Conservation (phyloP, 2,888 invertebrate species). For the Drosophila basisetae region DNA sequence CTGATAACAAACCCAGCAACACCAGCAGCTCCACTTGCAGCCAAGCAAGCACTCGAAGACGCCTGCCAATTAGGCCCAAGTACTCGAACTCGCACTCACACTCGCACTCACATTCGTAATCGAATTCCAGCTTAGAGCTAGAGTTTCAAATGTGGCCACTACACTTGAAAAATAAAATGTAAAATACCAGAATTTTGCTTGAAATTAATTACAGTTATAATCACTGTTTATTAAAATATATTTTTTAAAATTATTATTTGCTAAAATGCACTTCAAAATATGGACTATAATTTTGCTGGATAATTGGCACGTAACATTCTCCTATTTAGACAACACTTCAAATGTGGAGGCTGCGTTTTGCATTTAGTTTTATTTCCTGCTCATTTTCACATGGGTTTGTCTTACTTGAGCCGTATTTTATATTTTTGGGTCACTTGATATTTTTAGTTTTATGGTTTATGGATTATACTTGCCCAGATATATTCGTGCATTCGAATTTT, state of each 20-base stretch:
- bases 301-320: background rate
- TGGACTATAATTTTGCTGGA: background rate
- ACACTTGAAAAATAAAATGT: conserved; percentile 7
- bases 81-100: background rate
- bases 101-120: background rate
- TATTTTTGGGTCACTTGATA: too few species aligned
- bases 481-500: background rate
- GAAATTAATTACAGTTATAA: background rate
- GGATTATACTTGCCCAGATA: background rate
- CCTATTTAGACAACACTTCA: background rate
- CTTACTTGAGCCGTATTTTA: fast-evolving
- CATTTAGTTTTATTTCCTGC: background rate
- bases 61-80: conserved; percentile 69
- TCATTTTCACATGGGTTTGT: background rate
- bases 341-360: background rate
- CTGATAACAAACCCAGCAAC: conserved; percentile 33
- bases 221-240: background rate
- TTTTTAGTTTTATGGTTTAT: background rate
- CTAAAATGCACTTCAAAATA: background rate
- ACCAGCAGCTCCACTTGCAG: conserved; percentile 12
- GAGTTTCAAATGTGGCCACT: background rate
- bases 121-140: conserved; percentile 1
- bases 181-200: background rate
- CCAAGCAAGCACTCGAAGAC: conserved; percentile 20
- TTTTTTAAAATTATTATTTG: background rate